Evolutionary conservation across 1,140 invertebrate genomes (phyloP).

Genomic region (Kradibia gibbosae): DNA sequence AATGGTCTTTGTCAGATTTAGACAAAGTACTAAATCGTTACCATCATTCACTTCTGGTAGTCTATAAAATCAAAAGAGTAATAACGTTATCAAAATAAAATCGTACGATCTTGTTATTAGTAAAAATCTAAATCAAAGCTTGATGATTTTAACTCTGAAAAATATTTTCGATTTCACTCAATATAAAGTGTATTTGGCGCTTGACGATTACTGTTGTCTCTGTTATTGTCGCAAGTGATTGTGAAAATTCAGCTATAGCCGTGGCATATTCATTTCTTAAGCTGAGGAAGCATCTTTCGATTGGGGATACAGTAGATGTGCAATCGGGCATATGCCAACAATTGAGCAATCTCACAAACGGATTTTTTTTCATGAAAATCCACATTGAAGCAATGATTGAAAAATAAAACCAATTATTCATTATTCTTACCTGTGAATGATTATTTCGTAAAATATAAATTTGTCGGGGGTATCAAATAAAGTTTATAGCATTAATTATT

Average conservation of each 20-base stretch:
- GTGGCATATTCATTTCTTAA: neutral
- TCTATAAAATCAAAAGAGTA: too few relatives aligned
- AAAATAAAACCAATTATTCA: conserved; percentile 46
- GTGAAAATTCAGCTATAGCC: neutral
- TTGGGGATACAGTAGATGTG: neutral
- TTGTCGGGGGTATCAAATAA: too few relatives aligned
- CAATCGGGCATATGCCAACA: conserved; percentile 54
- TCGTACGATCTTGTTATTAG: neutral
- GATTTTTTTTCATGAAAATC: conserved; percentile 49
- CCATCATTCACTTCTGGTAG: too few relatives aligned
- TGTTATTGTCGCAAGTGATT: conserved; percentile 21
- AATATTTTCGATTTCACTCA: conserved; percentile 37
- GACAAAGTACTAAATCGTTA: too few relatives aligned
- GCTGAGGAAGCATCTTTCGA: neutral
- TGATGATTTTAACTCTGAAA: neutral
- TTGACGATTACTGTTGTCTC: conserved; percentile 12
- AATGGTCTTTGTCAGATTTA: too few relatives aligned
- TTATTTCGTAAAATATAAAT: conserved; percentile 21
- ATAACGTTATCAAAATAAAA: too few relatives aligned
- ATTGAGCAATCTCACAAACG: conserved; percentile 70
- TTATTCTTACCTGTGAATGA: conserved; percentile 38
- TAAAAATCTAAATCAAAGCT: neutral
- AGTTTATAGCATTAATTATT: too few relatives aligned
- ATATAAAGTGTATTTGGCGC: conserved; percentile 43
- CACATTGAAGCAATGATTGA: conserved; percentile 39